Base-by-base conservation (phyloP, 2,888 invertebrate genomes). In the Mythimna vitellina region DNA sequence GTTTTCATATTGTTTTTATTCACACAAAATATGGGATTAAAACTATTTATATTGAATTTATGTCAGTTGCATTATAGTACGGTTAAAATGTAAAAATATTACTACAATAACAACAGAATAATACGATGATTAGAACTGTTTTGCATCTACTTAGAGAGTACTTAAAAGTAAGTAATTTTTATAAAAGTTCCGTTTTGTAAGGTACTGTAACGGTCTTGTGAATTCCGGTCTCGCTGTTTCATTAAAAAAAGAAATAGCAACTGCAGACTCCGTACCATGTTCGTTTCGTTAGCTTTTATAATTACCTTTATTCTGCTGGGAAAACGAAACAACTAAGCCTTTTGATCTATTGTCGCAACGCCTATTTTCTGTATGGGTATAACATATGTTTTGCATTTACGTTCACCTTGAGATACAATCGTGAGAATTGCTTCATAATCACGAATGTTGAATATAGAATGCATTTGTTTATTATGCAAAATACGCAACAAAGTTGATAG, bases 261-360 rank as follows among this genome's bases (percentile, higher is more conserved):
- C 81, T 83, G 78, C 71, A 63, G 69, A 70, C 71, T 76, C 67
- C 56, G 70, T 80, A 81, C 60, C 49, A 73, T 75, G 77, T 79
- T 81, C 51, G 65, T 74, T 81, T 81, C 75, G 78, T 78, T 85
- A 73, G 73, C 67, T 74, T 74, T 78, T 65, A 78, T 80, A 83
- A 84, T 86, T 86, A 79, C 79, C 80, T 85, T 86, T 82, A 81
- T 85, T 80, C 78, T 82, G 81, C 66, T 80, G 81, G 77, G 82
- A 84, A 82, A 80, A 78, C 69, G 51, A 76, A 77, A 70, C 66
- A 69, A 53, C 35, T 70, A 63, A 71, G 76, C 29, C 60, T 57
- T 70, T 79, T 62, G 66, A 70, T 74, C 62, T 78, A 77, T 82
- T 79, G 78, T 80, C 75, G 46, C 64, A 61, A 54, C 54, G 35